Evolutionary conservation across 2,113 vertebrate genomes (phyloP), one percentile per base, ranked within the genome.

Genomic region (Shinisaurus crocodilurus): DNA sequence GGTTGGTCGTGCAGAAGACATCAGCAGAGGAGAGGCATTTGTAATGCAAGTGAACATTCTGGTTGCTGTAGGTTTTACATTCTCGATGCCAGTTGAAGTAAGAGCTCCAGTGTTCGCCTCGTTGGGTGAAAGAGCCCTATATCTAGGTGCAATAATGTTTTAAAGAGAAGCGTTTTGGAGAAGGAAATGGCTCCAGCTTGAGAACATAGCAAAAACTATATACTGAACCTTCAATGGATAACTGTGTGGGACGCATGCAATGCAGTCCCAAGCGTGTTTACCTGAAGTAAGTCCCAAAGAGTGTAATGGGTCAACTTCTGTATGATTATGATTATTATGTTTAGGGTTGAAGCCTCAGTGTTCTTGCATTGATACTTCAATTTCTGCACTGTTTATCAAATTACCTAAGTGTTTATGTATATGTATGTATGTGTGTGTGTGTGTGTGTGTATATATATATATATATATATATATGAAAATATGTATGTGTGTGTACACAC

Each of bases 81-180:
- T 43, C 32, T 50, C 32, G 2, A 9, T 50, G 6, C 45, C 70
- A n/a, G 29, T 2, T 37, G 45, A 34, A 72, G 34, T 12, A 72
- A 77, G n/a, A 34, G 12, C 20, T 23, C 54, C 8, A 63, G 12
- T 60, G 60, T 43, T 29, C 32, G 12, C 50, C 27, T 29, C 13
- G 6, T 2, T 12, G 54, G 27, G 37, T 37, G 72, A 29, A 57
- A 40, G 43, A 45, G 13, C 13, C 94, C 95, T 96, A 90, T 91
- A 94, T 92, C 92, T 95, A 93, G 94, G 94, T 96, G 96, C 96
- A 97, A 96, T 97, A 97, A 96, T 95, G 95, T 95, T 95, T 95
- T 96, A 94, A 92, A 67, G 79, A 89, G 89, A 63, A 43, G 16
- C 0, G 2, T 34, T 90, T 95, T 93, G 88, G 93, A 94, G 76